Base-by-base conservation (phyloP, 2,888 invertebrate species). In the Didymodactylos carnosus region DNA sequence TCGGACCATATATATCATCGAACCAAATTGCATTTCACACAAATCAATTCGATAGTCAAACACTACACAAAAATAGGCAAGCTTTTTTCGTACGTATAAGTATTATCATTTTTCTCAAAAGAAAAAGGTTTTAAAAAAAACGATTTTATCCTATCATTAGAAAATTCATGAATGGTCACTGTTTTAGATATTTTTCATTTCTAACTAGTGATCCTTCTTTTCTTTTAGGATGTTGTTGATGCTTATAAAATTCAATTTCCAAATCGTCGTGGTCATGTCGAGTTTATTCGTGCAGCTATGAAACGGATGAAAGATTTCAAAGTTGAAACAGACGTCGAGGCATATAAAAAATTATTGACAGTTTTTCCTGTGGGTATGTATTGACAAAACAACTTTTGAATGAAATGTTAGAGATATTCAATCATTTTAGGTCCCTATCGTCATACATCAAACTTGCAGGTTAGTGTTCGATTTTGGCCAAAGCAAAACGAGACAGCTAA, bases 221-320 rank as follows among this genome's bases (percentile, higher is more conserved):
- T 19, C 27, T 29, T 2, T 16, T 62, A 62, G 62, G 62, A 62
- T 62, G 62, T 62, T 35, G 8, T 62, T 35, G 62, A 62, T 35
- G 62, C 62, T n/a, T 62, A 62, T 35, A 62, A 62, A 35, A 35
- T 62, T 35, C 62, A 62, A 62, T 62, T 62, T 62, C 62, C 62
- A 35, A 62, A 89, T 79, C 86, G 90, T 76, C 86, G 90, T 75
- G 93, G 92, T 62, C 92, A 94, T 82, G 91, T 93, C 0, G 93
- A 94, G 80, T 98, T 98, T 83, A 92, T 98, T 78, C 89, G 91
- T 81, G 88, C 91, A 0, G 94, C 94, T 0, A 83, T 97, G 76
- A 88, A 88, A 73, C 87, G 90, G 79, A 91, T 98, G 91, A 88
- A 91, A 77, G 89, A 89, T 74, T 95, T 91, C 83, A 90, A 90